Base-by-base conservation (phyloP, 2,888 invertebrate species). In the Sarcophaga caerulescens region DNA sequence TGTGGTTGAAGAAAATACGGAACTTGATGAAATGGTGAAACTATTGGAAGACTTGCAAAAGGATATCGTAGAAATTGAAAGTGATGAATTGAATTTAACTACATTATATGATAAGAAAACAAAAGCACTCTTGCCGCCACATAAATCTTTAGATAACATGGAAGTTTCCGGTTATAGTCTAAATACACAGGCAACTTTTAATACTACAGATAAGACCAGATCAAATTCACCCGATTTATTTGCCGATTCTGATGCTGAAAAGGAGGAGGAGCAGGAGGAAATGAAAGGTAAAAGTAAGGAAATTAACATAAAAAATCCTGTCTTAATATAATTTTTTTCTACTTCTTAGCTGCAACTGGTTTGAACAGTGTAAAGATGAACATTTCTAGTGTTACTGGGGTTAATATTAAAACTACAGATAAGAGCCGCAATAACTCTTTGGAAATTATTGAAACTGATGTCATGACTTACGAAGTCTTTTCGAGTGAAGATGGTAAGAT, bases 191-290 rank as follows among this genome's bases (percentile, higher is more conserved):
- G 77, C 65, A 73, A 45, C 71, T 11, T n/a, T 79, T 45, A 80
- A 66, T 35, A 74, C 88, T 12, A 82, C 88, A 17, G 88, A 89
- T 23, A 82, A 57, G 25, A 87, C 80, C 0, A 88, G 92, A 60
- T 89, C 89, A 74, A 88, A 85, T 6, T 93, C 93, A 0, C 93
- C 93, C 3, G 93, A 93, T 89, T 88, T 93, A 62, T 93, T 93
- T 87, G 92, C 90, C 6, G 92, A 92, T 70, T 92, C 91, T 3
- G 93, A 92, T 85, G 88, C 87, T 47, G 92, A 92, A 66, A 87
- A 87, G 77, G 88, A 88, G 45, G 74, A 78, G 6, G 23, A 76
- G 8, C 44, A 25, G 17, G 25, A 17, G 4, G 8, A 59, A 4
- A 19, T 21, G 10, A 80, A 71, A 57, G 23, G 35, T 25, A 21